A percentile compares a stretch with the other conserved stretches of the same genome.
phyloP scores from a whole-genome alignment of 2,888 invertebrate genomes.

The Anoplius nigerrimus region DNA sequence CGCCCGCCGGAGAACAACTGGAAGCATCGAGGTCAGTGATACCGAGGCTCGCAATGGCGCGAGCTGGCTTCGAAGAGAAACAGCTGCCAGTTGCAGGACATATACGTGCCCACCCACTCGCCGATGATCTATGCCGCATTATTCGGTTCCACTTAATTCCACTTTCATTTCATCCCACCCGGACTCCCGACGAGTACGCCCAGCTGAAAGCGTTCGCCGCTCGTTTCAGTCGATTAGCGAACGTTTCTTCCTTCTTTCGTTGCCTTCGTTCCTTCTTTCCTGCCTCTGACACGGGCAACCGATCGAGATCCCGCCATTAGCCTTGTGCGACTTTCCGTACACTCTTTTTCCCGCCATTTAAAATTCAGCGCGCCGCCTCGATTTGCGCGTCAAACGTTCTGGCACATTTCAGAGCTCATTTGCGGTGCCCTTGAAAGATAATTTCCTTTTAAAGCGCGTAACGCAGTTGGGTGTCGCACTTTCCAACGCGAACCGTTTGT shows the following conservation, averaged over 20 bases:
- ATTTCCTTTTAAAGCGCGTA: no score
- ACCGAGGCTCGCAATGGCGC: constrained; percentile 62
- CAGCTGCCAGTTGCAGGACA: constrained; percentile 49
- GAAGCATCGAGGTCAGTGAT: constrained; percentile 53
- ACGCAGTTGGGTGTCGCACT: no score
- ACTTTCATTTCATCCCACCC: constrained; percentile 40
- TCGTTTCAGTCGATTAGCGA: background rate
- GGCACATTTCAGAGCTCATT: no score
- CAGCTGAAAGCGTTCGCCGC: background rate
- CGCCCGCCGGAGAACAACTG: background rate
- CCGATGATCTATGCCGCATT: constrained; percentile 31
- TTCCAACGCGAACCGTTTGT: no score
- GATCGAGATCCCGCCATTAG: background rate
- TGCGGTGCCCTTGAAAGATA: no score
- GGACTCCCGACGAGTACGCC: background rate
- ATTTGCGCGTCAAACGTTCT: background rate
- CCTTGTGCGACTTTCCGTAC: background rate
- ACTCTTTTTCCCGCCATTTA: background rate
- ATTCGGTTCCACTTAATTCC: constrained; percentile 50
- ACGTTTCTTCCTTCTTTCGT: no score
- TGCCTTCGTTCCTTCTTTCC: no score
- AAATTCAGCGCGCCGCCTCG: background rate
- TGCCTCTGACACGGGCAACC: no score
- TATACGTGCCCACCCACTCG: constrained; percentile 33
- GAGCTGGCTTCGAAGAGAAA: constrained; percentile 32